These are phyloP conservation scores for Acleris cristana DNA, from an alignment of 2,888 invertebrate species.

Conservation along the genomic window DNA sequence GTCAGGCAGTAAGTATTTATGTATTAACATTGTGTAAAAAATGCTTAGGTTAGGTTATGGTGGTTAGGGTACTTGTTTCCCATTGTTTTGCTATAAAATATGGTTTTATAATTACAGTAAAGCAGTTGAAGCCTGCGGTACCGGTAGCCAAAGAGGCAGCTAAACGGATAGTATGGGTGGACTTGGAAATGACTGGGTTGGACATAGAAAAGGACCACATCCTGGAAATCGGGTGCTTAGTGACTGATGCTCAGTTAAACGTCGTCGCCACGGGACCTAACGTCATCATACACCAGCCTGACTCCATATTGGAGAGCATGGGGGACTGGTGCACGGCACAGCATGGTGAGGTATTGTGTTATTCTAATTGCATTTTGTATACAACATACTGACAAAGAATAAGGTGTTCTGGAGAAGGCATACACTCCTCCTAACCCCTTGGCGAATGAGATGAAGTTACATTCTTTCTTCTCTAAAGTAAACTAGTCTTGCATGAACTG, in stretches of 20 bases:
- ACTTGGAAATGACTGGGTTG: conserved; percentile 96
- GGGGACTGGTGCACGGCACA: conserved; percentile 91
- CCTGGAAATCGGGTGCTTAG: conserved; percentile 94
- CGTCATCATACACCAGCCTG: conserved; percentile 90
- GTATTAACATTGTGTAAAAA: too few relatives aligned
- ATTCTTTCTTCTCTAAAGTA: too few relatives aligned
- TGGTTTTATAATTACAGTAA: conserved; percentile 34
- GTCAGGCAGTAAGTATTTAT: conserved; percentile 33
- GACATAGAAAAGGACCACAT: conserved; percentile 90
- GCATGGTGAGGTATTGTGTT: conserved; percentile 87
- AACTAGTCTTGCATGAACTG: too few relatives aligned
- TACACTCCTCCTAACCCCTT: too few relatives aligned
- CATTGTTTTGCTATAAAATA: background rate
- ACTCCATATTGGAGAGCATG: conserved; percentile 90
- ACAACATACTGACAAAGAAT: background rate
- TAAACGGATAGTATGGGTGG: conserved; percentile 88
- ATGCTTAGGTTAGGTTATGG: too few relatives aligned
- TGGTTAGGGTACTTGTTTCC: too few relatives aligned
- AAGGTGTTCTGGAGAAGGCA: background rate
- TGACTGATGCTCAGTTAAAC: conserved; percentile 92
- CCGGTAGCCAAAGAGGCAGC: conserved; percentile 47
- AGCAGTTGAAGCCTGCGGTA: conserved; percentile 36
- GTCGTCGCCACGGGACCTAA: conserved; percentile 89
- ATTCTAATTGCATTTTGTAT: conserved; percentile 9
- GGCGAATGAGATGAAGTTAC: too few relatives aligned